Conservation (phyloP, 1,140 invertebrate species). For the Drosophila teissieri region DNA sequence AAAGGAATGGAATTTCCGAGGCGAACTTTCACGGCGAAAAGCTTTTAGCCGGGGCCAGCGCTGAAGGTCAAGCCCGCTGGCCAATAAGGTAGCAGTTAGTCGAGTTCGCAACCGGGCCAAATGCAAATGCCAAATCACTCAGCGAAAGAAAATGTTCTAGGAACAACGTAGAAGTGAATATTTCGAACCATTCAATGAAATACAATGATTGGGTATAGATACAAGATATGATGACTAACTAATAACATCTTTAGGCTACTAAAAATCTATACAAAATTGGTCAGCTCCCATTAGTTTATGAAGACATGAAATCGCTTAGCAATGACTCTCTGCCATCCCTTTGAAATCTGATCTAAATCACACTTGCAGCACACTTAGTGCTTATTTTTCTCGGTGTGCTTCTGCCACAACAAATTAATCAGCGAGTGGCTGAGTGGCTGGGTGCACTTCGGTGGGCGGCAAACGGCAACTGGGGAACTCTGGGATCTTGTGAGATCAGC, state of each 20-base stretch:
- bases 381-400: not conserved
- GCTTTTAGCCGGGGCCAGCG: constrained; percentile 41
- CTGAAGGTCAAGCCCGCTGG: constrained; percentile 63
- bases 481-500: constrained; percentile 27
- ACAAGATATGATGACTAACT: too few relatives aligned
- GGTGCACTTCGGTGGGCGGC: constrained; percentile 24
- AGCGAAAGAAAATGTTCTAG: not conserved
- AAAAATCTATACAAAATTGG: too few relatives aligned
- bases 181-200: too few relatives aligned
- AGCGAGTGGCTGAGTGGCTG: constrained; percentile 11
- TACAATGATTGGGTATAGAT: too few relatives aligned
- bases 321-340: too few relatives aligned
- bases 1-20: constrained; percentile 67
- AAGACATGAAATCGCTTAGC: too few relatives aligned
- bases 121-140: constrained; percentile 21
- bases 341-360: too few relatives aligned
- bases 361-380: not conserved
- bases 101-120: constrained; percentile 59
- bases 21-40: constrained; percentile 68
- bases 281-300: too few relatives aligned
- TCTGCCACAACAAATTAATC: constrained; percentile 54
- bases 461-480: constrained; percentile 16
- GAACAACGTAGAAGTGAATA: not conserved
- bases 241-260: too few relatives aligned
- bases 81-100: constrained; percentile 55